phyloP scores from a whole-genome alignment of 2,888 invertebrate genomes.

The Tetranychus piercei region DNA sequence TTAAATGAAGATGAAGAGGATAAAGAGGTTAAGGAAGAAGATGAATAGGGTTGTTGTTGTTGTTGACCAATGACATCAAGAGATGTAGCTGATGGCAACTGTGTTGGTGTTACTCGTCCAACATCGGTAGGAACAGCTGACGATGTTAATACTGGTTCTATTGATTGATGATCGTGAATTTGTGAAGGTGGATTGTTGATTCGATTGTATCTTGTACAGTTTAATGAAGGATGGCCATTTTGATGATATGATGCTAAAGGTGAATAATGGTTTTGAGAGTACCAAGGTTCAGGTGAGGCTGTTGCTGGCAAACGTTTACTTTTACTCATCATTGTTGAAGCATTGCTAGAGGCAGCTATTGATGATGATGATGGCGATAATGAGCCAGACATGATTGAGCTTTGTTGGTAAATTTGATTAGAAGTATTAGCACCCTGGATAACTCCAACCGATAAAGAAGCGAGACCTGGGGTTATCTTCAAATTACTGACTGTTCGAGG shows the following conservation, averaged over 20 bases:
- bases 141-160: background rate
- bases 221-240: background rate
- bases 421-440: constrained; percentile 2
- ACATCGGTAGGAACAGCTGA: background rate
- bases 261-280: background rate
- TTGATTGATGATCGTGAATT: background rate
- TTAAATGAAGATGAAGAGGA: constrained; percentile 8
- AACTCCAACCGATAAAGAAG: background rate
- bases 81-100: background rate
- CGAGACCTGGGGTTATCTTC: background rate
- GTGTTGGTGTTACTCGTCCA: background rate
- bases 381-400: background rate
- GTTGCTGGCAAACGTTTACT: background rate
- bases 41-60: background rate
- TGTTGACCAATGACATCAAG: background rate
- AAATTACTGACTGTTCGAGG: background rate
- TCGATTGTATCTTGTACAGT: background rate
- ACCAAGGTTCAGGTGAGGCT: background rate
- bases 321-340: background rate
- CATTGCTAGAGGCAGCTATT: background rate
- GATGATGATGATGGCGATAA: background rate
- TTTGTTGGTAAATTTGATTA: background rate
- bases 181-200: background rate
- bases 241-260: background rate
- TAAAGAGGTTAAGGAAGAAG: background rate